Conservation (phyloP, 2,888 invertebrate genomes). For the Drosophila cognata region DNA sequence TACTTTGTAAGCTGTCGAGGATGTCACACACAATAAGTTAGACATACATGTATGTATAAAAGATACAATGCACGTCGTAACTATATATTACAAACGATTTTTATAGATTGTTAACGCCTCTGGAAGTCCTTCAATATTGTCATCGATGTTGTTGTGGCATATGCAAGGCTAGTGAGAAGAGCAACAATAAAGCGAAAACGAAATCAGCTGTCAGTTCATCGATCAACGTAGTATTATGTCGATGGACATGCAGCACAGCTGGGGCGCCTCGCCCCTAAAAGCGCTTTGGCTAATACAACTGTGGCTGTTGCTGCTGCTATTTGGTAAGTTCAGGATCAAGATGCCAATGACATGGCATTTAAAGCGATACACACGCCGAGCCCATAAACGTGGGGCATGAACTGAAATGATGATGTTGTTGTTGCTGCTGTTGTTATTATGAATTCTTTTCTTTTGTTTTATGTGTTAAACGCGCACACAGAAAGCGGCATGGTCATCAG, state of each 20-base stretch:
- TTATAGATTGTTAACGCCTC: conserved; percentile 24
- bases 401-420: conserved; percentile 21
- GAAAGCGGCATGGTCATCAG: conserved; percentile 84
- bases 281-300: conserved; percentile 77
- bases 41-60: neutral
- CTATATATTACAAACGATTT: conserved; percentile 2
- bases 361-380: conserved; percentile 32
- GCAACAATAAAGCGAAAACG: conserved; percentile 20
- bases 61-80: too few relatives aligned
- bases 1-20: neutral
- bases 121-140: conserved; percentile 26
- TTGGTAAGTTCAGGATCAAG: conserved; percentile 76
- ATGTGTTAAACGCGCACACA: conserved; percentile 38
- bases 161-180: conserved; percentile 12
- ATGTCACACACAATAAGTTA: neutral
- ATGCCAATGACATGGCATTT: conserved; percentile 56
- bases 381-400: conserved; percentile 36
- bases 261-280: conserved; percentile 54
- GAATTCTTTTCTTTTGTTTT: neutral
- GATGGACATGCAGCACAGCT: conserved; percentile 67
- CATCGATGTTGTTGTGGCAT: conserved; percentile 17
- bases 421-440: conserved; percentile 6
- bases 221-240: conserved; percentile 74
- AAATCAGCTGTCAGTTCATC: conserved; percentile 52
- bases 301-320: conserved; percentile 80